These are phyloP conservation scores for Struthio camelus DNA, from an alignment of 2,113 vertebrate genomes.

Conservation along the genomic window DNA sequence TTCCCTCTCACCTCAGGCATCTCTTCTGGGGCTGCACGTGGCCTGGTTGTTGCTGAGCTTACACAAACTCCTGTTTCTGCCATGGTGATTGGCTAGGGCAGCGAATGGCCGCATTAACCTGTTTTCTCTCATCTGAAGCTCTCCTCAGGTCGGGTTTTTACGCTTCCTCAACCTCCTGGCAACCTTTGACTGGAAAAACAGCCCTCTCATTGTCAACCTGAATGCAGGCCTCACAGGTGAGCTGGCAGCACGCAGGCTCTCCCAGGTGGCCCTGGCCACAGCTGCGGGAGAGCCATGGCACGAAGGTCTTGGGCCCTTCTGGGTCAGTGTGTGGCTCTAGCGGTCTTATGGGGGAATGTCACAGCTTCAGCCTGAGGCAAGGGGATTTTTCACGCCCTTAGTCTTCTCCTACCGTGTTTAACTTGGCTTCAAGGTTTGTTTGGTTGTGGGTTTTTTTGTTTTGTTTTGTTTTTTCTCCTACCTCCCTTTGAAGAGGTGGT, in stretches of 20 bases:
- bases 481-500: neutral
- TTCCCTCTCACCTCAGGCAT: neutral
- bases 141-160: constrained; percentile 92
- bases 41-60: neutral
- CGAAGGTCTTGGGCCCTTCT: neutral
- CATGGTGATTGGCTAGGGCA: neutral
- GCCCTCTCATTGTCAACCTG: constrained; percentile 89
- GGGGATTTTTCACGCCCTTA: neutral
- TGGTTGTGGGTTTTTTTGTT: neutral
- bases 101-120: neutral
- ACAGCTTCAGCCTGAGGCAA: neutral
- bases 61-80: neutral
- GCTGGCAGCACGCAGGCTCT: neutral
- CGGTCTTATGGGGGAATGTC: neutral
- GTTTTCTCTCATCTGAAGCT: constrained; percentile 73
- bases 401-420: neutral
- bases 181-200: constrained; percentile 97
- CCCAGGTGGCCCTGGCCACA: neutral
- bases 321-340: neutral
- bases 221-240: constrained; percentile 89
- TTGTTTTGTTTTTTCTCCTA: neutral
- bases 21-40: neutral
- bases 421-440: neutral
- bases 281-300: no score
- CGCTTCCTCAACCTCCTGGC: constrained; percentile 90